Conservation (phyloP, 2,888 invertebrate genomes). For the Papilio demoleus region DNA sequence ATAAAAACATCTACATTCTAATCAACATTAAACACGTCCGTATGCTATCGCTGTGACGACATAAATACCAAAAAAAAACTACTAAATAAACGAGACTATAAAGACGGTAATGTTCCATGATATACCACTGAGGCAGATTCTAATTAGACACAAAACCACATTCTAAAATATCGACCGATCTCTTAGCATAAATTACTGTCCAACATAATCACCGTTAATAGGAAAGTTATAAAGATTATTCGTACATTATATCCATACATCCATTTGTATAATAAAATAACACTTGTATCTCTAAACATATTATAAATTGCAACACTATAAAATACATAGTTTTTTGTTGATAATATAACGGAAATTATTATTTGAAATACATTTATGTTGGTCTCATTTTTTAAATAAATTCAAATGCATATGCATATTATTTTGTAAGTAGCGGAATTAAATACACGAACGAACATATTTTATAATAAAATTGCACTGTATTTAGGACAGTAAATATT, state of each 20-base stretch:
- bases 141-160: conserved; percentile 34
- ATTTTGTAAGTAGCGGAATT: not conserved
- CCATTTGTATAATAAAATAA: conserved; percentile 25
- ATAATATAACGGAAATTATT: not conserved
- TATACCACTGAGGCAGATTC: conserved; percentile 18
- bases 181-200: conserved; percentile 39
- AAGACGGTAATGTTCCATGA: conserved; percentile 27
- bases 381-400: not conserved
- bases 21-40: conserved; percentile 13
- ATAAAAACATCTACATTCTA: conserved; percentile 34
- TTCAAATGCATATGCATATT: not conserved
- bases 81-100: conserved; percentile 22
- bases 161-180: conserved; percentile 32
- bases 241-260: conserved; percentile 30
- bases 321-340: not conserved
- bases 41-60: conserved; percentile 7
- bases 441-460: not conserved
- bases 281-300: conserved; percentile 5
- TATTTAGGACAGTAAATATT: not conserved
- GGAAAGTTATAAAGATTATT: conserved; percentile 34
- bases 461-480: not conserved
- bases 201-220: conserved; percentile 38
- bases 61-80: conserved; percentile 19
- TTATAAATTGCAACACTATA: conserved; percentile 13
- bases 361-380: not conserved